Evolutionary conservation across 1,140 invertebrate species (phyloP), one percentile per base, ranked within the genome.

Genomic region (Drosophila hydei): DNA sequence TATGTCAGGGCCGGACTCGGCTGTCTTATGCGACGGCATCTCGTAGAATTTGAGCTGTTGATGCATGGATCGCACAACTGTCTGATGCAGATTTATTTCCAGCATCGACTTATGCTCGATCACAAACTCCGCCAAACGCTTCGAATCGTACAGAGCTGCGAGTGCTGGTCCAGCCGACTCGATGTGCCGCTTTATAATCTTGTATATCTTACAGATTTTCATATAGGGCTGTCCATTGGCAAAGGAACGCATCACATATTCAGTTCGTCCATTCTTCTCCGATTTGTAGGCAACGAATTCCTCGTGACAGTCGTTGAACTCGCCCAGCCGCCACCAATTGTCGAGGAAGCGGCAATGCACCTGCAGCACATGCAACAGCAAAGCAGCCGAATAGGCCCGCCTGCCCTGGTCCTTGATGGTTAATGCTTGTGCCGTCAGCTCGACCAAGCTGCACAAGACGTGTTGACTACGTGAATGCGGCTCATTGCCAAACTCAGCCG

Each of bases 271-370:
- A 0, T 55, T 23, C 0, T 14, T 1, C 6, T 33, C 3, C 0
- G 23, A 0, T 0, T 14, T 45, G 14, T 11, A 6, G 1, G 11
- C 55, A 0, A 54, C 23, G 12, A 79, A 79, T 25, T 79, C 77
- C 0, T 45, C 18, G 7, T 43, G 25, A n/a, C 27, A 38, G 36
- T 79, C 76, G 1, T 50, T 12, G 4, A 79, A 68, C 0, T 64
- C 33, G 7, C 76, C 77, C 2, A 40, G 11, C 6, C 33, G 19
- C 76, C 77, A 79, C 76, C 65, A 79, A 11, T 18, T 60, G 21
- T 75, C 67, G 19, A 79, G 12, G 8, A 63, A 63, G 0, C 48
- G 42, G 14, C 76, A 79, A 14, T 51, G 59, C 1, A 60, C 58
- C n/a, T 38, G 42, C 47, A 79, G n/a, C 14, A 63, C 51, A 2